Base-by-base conservation (phyloP, 2,113 vertebrate species). In the Scopus umbretta region DNA sequence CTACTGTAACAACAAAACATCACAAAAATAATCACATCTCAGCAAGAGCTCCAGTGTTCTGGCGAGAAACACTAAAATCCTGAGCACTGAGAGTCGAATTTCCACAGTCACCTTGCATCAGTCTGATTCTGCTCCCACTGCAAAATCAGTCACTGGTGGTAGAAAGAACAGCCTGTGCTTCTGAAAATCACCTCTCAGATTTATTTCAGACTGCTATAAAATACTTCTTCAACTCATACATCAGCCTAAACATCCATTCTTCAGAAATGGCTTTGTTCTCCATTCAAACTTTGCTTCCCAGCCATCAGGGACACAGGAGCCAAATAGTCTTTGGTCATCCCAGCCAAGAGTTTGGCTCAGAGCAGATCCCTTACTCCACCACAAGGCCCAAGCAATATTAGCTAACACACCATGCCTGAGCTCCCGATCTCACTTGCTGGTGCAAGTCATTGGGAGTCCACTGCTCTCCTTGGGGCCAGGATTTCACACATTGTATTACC, bases 321-420 rank as follows among this genome's bases (percentile, higher is more conserved):
- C 75, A 79, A 91, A 53, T 2, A 16, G 22, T 38, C 45, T 91
- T 75, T 62, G 94, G 43, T 27, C 56, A 55, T 22, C 25, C 7
- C 42, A 68, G 47, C 36, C 55, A 65, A 16, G 22, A 68, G 52
- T 75, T 53, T 50, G 65, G 65, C 42, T 85, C 66, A 49, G 34
- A 91, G 80, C 20, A 88, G 75, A 74, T 30, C 47, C 72, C 26
- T 34, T 47, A 22, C 47, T 83, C 47, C 42, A 76, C 30, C 52
- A 47, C 0, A 4, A 87, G 52, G 52, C 70, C 43, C 40, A 50
- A 32, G 80, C 76, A 59, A n/a, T 15, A 21, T 27, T 76, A 72
- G 47, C 29, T 63, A 72, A 32, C 0, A 0, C 55, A 47, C 9
- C 1, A 3, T 12, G 38, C 47, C 52, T 0, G 0, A 92, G 61